Conservation (phyloP, 2,797 vertebrate species). For the Hydrophis major region DNA sequence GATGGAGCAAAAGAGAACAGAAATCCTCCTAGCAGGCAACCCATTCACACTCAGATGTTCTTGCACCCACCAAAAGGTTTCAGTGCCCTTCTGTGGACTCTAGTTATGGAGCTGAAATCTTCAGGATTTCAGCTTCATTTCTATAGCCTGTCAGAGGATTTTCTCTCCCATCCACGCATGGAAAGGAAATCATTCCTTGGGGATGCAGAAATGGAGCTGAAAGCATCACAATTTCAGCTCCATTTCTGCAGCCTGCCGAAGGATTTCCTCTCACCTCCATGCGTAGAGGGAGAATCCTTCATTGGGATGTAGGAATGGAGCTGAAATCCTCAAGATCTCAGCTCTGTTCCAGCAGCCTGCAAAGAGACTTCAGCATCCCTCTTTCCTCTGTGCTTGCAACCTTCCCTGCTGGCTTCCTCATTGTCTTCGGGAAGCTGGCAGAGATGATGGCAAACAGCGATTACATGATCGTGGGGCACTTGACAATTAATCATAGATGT, state of each 20-base stretch:
- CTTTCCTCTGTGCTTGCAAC: neutral
- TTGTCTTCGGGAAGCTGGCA: neutral
- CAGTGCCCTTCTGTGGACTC: neutral
- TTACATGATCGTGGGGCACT: neutral
- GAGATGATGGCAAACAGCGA: neutral
- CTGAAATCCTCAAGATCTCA: neutral
- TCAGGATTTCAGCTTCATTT: neutral
- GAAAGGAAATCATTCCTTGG: neutral
- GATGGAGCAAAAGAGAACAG: neutral
- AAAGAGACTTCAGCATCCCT: neutral
- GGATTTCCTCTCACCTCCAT: neutral
- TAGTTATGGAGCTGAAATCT: neutral
- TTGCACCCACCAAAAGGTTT: neutral
- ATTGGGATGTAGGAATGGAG: neutral
- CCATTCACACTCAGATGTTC: neutral
- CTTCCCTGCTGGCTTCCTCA: neutral
- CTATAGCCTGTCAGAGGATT: neutral
- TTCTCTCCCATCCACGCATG: neutral
- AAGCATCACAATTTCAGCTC: neutral
- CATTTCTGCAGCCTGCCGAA: neutral
- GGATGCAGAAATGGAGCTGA: neutral
- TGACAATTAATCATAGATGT: neutral
- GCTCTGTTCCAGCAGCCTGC: neutral
- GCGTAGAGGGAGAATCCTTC: neutral
- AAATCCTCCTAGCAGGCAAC: neutral